A percentile compares a stretch with the other conserved stretches of the same genome.
These are phyloP conservation scores for Typhlomys cinereus DNA, from an alignment of 2,113 vertebrate genomes.

Conservation along the genomic window DNA sequence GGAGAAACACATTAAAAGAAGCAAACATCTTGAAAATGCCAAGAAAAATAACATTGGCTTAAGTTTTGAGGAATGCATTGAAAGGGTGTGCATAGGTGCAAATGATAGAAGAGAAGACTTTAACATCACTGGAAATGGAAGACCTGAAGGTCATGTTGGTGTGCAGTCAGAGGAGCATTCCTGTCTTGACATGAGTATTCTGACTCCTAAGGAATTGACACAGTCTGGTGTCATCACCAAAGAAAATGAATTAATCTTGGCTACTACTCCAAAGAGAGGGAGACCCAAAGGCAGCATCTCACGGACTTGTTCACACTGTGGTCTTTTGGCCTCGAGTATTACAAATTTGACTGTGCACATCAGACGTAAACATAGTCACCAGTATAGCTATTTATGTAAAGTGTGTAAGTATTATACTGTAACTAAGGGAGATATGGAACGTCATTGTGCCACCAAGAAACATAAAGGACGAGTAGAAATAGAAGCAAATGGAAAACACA, in stretches of 20 bases:
- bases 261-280: conserved; percentile 86
- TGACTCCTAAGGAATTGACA: conserved; percentile 63
- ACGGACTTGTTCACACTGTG: conserved; percentile 93
- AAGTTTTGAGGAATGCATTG: conserved; percentile 90
- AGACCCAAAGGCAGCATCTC: conserved; percentile 88
- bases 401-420: conserved; percentile 97
- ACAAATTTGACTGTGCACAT: conserved; percentile 97
- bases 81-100: conserved; percentile 88
- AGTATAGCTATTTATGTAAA: conserved; percentile 96
- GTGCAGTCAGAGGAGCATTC: conserved; percentile 60
- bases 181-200: conserved; percentile 55
- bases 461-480: conserved; percentile 91
- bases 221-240: conserved; percentile 54
- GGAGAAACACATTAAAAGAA: conserved; percentile 92
- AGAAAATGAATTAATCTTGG: conserved; percentile 72
- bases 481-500: conserved; percentile 83
- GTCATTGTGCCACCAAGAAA: conserved; percentile 97
- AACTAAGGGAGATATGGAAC: conserved; percentile 99
- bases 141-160: conserved; percentile 68
- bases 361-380: conserved; percentile 95
- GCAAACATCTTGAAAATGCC: conserved; percentile 91
- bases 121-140: conserved; percentile 66
- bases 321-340: conserved; percentile 94
- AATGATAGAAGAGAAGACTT: conserved; percentile 83
- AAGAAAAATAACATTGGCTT: conserved; percentile 87